These are phyloP conservation scores for Ispidina lecontei DNA, from an alignment of 2,797 vertebrate genomes.

Conservation along the genomic window DNA sequence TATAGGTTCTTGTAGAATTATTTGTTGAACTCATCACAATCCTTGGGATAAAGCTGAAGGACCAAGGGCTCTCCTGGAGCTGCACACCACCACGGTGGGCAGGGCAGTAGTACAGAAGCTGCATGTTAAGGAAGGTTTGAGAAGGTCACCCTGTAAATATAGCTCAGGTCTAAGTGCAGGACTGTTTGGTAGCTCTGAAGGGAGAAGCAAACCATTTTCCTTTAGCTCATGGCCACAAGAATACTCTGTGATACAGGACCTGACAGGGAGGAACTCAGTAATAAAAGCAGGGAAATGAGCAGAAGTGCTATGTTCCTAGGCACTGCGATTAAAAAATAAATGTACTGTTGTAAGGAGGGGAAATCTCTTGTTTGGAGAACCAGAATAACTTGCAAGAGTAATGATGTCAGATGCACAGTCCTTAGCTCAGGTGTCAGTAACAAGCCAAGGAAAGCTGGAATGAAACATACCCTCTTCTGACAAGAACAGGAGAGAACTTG, in stretches of 20 bases:
- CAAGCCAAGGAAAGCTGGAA: neutral
- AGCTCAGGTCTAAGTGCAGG: neutral
- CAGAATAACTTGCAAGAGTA: neutral
- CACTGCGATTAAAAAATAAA: neutral
- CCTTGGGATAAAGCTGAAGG: neutral
- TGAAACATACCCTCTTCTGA: fast-evolving
- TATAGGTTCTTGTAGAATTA: neutral
- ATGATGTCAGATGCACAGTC: neutral
- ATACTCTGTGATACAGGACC: neutral
- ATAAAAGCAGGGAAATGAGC: neutral
- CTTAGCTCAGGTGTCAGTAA: neutral
- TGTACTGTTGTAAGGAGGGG: neutral
- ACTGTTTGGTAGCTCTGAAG: neutral
- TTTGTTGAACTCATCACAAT: neutral
- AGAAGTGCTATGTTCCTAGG: neutral
- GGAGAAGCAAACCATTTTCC: neutral
- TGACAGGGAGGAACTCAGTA: neutral
- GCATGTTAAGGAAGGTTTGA: neutral
- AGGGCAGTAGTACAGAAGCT: neutral
- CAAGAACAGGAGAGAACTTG: neutral
- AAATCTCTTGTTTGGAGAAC: neutral
- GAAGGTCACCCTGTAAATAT: neutral
- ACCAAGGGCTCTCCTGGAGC: neutral
- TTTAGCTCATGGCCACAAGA: neutral
- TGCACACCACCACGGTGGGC: neutral